Evolutionary conservation across 2,113 vertebrate species (phyloP).

Genomic region (Pollachius pollachius): DNA sequence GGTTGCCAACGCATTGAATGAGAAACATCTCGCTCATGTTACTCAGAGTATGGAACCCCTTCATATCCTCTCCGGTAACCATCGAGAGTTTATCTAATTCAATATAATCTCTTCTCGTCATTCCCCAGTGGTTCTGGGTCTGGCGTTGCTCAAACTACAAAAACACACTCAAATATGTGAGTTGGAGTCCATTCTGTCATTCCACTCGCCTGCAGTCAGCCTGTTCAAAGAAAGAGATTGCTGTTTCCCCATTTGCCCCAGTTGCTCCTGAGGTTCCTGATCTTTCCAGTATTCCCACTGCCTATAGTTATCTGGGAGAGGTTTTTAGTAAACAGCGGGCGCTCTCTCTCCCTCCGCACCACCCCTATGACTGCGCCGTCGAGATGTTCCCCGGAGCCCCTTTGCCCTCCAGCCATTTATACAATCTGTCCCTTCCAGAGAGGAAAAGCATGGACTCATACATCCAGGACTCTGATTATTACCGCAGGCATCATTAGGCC

Average conservation of each 20-base stretch:
- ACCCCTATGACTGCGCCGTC: constrained; percentile 1
- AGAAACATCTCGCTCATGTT: too few relatives aligned
- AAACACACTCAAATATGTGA: not conserved
- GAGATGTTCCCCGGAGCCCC: not conserved
- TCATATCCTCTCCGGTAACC: too few relatives aligned
- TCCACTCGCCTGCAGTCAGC: not conserved
- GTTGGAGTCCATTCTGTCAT: not conserved
- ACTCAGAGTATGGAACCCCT: too few relatives aligned
- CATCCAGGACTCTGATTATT: not conserved
- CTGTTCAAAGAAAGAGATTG: too few relatives aligned
- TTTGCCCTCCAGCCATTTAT: not conserved
- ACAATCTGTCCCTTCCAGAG: not conserved
- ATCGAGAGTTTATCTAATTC: too few relatives aligned
- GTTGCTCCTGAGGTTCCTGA: not conserved
- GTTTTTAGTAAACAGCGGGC: not conserved
- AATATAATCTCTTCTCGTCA: not conserved
- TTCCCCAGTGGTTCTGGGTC: not conserved
- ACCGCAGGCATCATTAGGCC: too few relatives aligned
- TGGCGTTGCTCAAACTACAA: not conserved
- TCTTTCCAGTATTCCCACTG: not conserved
- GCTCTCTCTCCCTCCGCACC: not conserved
- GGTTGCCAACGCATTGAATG: not conserved
- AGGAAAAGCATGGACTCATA: not conserved
- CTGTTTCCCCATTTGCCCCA: not conserved
- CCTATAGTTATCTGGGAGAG: not conserved